phyloP scores from a whole-genome alignment of 2,888 invertebrate genomes.

The Coremacera marginata region DNA sequence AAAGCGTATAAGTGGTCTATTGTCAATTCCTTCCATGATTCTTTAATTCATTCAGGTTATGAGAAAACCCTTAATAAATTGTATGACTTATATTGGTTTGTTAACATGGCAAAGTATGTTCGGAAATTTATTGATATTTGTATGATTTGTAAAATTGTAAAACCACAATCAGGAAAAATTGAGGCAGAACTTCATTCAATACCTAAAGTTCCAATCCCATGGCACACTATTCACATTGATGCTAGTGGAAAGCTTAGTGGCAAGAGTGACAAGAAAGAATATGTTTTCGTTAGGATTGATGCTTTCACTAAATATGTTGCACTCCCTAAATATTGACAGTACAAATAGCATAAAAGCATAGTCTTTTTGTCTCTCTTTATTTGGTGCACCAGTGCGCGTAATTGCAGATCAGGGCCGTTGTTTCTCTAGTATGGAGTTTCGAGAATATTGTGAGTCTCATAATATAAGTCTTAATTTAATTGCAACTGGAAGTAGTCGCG shows the following conservation, averaged over 20 bases:
- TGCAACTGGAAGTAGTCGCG: slow-evolving; percentile 30
- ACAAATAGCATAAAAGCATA: slow-evolving; percentile 35
- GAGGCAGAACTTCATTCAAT: slow-evolving; percentile 43
- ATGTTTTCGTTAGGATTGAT: slow-evolving; percentile 36
- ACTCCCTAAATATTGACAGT: slow-evolving; percentile 34
- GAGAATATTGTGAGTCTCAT: slow-evolving; percentile 17
- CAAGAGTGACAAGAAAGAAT: slow-evolving; percentile 35
- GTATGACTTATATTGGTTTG: neutral
- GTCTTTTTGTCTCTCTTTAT: slow-evolving; percentile 1
- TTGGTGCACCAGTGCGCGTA: neutral
- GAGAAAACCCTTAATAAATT: neutral
- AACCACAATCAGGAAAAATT: neutral
- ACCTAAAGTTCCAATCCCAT: slow-evolving; percentile 46
- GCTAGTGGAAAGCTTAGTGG: slow-evolving; percentile 35
- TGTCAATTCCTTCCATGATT: neutral
- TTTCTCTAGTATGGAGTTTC: slow-evolving; percentile 22
- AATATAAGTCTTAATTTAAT: slow-evolving; percentile 17
- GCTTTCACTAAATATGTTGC: slow-evolving; percentile 36
- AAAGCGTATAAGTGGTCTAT: no score
- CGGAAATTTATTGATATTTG: neutral
- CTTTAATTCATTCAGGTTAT: neutral
- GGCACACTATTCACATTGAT: slow-evolving; percentile 42
- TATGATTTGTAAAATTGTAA: neutral
- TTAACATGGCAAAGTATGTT: neutral
- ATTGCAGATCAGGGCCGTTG: slow-evolving; percentile 24